Evolutionary conservation across 2,113 vertebrate species (phyloP).

Genomic region (human): DNA sequence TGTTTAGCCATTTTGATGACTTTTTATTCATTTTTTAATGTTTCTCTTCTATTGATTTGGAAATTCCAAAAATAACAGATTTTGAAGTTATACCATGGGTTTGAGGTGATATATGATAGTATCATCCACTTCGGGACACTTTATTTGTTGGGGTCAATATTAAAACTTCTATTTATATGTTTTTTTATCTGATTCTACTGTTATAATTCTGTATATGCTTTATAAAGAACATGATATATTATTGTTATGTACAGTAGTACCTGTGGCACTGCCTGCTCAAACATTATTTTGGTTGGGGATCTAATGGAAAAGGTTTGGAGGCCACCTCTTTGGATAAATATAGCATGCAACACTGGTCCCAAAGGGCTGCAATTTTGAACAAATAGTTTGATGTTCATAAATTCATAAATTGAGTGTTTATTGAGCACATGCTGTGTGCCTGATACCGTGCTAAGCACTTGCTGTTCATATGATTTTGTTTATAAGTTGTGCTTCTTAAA

Average conservation of each 20-base stretch:
- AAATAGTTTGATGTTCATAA: conserved; percentile 49
- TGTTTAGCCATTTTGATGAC: not conserved
- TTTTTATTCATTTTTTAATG: not conserved
- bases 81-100: not conserved
- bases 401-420: not conserved
- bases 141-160: not conserved
- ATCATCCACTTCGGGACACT: not conserved
- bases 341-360: not conserved
- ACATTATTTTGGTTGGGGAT: not conserved
- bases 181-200: not conserved
- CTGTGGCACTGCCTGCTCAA: not conserved
- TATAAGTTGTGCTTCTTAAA: conserved; percentile 70
- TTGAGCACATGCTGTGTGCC: not conserved
- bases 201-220: not conserved
- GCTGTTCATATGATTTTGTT: conserved; percentile 40
- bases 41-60: not conserved
- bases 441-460: not conserved
- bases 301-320: not conserved
- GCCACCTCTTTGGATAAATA: not conserved
- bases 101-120: not conserved
- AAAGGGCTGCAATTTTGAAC: not conserved
- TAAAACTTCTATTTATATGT: not conserved
- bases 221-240: not conserved
- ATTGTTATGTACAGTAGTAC: not conserved
- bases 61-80: not conserved